A percentile compares a stretch with the other conserved stretches of the same genome.
These are phyloP conservation scores for Drosophila atripex DNA, from an alignment of 2,888 invertebrate species.

Conservation along the genomic window DNA sequence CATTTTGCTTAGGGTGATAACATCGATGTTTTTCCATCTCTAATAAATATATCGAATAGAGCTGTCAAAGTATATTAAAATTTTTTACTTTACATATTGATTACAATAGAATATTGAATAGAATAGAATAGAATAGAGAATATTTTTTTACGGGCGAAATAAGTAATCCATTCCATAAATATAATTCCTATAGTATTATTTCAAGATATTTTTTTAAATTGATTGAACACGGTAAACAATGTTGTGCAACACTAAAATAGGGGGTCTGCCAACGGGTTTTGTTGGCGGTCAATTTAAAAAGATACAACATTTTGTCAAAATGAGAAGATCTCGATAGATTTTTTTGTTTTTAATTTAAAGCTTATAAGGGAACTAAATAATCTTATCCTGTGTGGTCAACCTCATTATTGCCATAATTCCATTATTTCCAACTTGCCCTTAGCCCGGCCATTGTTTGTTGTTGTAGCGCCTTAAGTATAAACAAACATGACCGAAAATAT, in stretches of 20 bases:
- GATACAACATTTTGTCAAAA: neutral
- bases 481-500: slow-evolving; percentile 57
- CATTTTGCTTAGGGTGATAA: too few relatives aligned
- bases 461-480: slow-evolving; percentile 67
- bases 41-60: too few relatives aligned
- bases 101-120: too few relatives aligned
- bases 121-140: too few relatives aligned
- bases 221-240: neutral
- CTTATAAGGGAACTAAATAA: neutral
- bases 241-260: neutral
- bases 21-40: too few relatives aligned
- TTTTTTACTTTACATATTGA: too few relatives aligned
- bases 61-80: too few relatives aligned
- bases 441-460: slow-evolving; percentile 67
- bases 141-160: too few relatives aligned
- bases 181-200: too few relatives aligned
- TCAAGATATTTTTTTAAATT: too few relatives aligned
- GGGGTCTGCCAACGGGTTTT: slow-evolving; percentile 5
- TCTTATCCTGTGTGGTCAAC: slow-evolving; percentile 5
- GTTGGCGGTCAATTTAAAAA: slow-evolving; percentile 12
- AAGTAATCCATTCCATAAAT: too few relatives aligned
- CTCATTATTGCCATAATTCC: slow-evolving; percentile 28
- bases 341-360: neutral
- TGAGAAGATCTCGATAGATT: neutral
- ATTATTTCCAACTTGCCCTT: slow-evolving; percentile 68